A percentile compares a stretch with the other conserved stretches of the same genome.
Conservation (phyloP, 1,140 invertebrate species). For the Temnothorax curvispinosus region DNA sequence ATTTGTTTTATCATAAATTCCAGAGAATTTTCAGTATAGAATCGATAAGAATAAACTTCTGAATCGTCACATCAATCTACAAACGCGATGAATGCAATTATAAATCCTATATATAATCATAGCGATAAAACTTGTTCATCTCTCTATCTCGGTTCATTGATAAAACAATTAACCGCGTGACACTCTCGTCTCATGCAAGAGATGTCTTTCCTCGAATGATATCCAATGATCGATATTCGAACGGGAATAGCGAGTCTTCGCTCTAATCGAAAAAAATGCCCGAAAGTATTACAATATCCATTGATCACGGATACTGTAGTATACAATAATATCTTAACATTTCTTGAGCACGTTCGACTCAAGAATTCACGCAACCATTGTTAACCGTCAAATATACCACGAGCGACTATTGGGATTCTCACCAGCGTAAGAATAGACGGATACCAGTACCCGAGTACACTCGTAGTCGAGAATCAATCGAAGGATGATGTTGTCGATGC, state of each 20-base stretch:
- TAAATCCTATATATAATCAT: not conserved
- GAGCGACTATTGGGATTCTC: not conserved
- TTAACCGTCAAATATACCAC: not conserved
- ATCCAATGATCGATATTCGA: not conserved
- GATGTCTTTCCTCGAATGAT: not conserved
- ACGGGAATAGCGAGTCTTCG: not conserved
- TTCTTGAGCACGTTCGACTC: not conserved
- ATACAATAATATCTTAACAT: not conserved
- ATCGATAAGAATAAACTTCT: conserved; percentile 8
- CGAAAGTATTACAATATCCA: not conserved
- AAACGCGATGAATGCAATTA: not conserved
- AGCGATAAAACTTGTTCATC: not conserved
- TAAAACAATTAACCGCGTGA: not conserved
- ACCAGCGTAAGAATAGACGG: not conserved
- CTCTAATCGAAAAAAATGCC: not conserved
- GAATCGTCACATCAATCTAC: not conserved
- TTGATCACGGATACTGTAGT: not conserved
- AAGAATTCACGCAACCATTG: not conserved
- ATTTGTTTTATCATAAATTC: conserved; percentile 5
- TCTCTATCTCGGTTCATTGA: not conserved
- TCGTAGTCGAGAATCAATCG: conserved; percentile 10
- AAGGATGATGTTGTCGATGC: not conserved
- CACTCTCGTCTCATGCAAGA: not conserved
- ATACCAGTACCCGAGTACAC: not conserved
- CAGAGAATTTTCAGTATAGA: not conserved